Conservation (phyloP, 2,888 invertebrate genomes). For the Agrochola lota region DNA sequence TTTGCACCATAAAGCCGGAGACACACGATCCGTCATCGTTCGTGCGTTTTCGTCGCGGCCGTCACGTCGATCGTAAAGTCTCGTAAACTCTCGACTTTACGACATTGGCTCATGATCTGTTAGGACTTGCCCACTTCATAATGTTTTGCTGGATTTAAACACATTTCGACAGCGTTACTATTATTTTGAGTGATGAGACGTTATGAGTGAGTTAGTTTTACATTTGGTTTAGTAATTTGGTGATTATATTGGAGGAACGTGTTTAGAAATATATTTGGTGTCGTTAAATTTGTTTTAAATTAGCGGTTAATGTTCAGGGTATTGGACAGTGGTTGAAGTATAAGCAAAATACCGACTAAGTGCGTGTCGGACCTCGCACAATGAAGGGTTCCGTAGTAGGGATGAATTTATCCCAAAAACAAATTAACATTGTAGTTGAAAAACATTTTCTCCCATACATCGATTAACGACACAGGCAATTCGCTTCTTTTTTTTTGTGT, state of each 20-base stretch:
- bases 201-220: slow-evolving; percentile 50
- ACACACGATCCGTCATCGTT: slow-evolving; percentile 74
- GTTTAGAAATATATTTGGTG: slow-evolving; percentile 17
- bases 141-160: slow-evolving; percentile 67
- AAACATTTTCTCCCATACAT: no score
- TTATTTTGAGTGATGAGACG: slow-evolving; percentile 66
- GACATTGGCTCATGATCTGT: slow-evolving; percentile 74
- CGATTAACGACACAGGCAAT: no score
- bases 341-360: no score
- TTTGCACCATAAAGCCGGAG: slow-evolving; percentile 68
- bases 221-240: slow-evolving; percentile 42
- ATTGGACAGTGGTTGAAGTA: no score
- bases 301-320: neutral
- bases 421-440: no score
- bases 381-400: no score
- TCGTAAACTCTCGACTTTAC: slow-evolving; percentile 76
- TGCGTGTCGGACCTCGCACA: no score
- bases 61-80: slow-evolving; percentile 76
- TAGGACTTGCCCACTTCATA: slow-evolving; percentile 66
- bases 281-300: slow-evolving; percentile 16
- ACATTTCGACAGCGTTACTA: slow-evolving; percentile 65
- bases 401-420: no score
- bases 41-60: slow-evolving; percentile 71
- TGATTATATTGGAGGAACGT: slow-evolving; percentile 38
- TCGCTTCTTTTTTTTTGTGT: no score